Conservation (phyloP, 2,113 vertebrate genomes). For the Antennarius striatus region DNA sequence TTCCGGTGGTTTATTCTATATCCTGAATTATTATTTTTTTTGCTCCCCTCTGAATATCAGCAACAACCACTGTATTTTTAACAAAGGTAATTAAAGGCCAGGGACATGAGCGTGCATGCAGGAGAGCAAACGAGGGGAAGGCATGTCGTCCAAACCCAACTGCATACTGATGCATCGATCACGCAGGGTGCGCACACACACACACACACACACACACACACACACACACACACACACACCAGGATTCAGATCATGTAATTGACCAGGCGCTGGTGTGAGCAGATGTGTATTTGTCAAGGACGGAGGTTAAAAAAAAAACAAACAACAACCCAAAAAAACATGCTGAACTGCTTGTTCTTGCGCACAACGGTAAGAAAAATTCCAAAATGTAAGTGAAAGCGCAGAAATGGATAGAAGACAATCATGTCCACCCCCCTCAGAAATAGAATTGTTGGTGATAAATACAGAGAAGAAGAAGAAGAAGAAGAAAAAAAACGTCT, state of each 20-base stretch:
- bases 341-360: conserved; percentile 12
- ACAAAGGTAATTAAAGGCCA: conserved; percentile 78
- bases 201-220: conserved; percentile 22
- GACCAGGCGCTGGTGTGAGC: conserved; percentile 19
- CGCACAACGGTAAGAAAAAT: conserved; percentile 21
- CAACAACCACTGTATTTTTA: conserved; percentile 62
- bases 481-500: conserved; percentile 6
- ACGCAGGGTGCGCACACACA: conserved; percentile 24
- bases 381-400: background rate
- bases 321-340: background rate
- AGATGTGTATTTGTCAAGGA: conserved; percentile 44
- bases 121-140: conserved; percentile 25
- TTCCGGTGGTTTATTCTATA: background rate
- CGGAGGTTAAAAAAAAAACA: background rate
- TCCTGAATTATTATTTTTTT: conserved; percentile 37
- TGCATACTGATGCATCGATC: conserved; percentile 59
- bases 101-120: conserved; percentile 67
- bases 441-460: too few species aligned
- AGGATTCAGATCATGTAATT: conserved; percentile 15
- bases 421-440: background rate
- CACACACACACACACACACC: conserved; percentile 22
- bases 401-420: background rate
- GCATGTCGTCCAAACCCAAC: conserved; percentile 47
- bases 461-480: background rate
- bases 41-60: conserved; percentile 34